Conservation (phyloP, 1,140 invertebrate genomes). For the Atopsyche davidsoni region DNA sequence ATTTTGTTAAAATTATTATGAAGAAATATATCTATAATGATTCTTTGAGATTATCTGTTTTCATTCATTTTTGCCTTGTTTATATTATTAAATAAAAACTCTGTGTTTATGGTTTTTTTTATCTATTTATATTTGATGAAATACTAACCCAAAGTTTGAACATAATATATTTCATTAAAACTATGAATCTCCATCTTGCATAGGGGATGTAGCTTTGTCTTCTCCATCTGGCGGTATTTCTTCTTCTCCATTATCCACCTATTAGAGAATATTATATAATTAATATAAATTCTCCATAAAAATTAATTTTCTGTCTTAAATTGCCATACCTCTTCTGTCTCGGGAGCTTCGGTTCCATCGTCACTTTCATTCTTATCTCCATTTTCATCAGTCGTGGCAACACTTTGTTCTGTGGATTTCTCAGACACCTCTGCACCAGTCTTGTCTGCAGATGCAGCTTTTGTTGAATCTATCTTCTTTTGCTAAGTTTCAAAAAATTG, state of each 20-base stretch:
- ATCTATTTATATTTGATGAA: too few relatives aligned
- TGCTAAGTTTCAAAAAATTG: constrained; percentile 1
- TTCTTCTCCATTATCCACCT: constrained; percentile 26
- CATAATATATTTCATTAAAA: neutral
- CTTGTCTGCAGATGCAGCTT: constrained; percentile 26
- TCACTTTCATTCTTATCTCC: constrained; percentile 30
- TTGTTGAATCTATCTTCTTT: constrained; percentile 25
- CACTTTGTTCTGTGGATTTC: constrained; percentile 23
- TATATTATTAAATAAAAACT: constrained; percentile 8
- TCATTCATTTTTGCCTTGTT: constrained; percentile 1
- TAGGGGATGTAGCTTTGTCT: constrained; percentile 28
- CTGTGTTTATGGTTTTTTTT: constrained; percentile 4
- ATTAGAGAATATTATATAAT: constrained; percentile 5
- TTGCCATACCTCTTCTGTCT: constrained; percentile 24
- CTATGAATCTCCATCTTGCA: constrained; percentile 14
- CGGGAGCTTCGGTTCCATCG: constrained; percentile 24
- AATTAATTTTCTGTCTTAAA: constrained; percentile 5
- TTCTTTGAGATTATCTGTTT: constrained; percentile 2
- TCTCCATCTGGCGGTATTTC: constrained; percentile 26
- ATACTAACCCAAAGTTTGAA: too few relatives aligned
- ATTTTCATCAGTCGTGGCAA: constrained; percentile 22
- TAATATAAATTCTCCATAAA: too few relatives aligned
- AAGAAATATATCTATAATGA: constrained; percentile 16
- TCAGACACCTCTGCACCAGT: constrained; percentile 18
- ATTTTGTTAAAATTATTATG: constrained; percentile 24